phyloP scores from a whole-genome alignment of 2,888 invertebrate species.

The Xiphydria camelus region DNA sequence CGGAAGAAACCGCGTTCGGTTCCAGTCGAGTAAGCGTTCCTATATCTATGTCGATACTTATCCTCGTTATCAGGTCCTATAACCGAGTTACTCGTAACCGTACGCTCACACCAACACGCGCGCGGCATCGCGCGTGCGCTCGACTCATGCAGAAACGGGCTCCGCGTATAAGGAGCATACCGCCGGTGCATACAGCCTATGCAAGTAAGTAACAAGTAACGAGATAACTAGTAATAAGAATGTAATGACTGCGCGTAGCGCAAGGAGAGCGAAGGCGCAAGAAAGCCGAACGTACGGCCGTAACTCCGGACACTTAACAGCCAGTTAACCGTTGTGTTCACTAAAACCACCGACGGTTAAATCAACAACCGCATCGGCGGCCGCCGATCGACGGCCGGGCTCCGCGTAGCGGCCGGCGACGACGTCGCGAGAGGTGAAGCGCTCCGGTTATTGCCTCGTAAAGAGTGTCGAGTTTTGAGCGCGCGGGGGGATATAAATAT shows the following conservation, averaged over 20 bases:
- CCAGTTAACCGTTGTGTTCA: constrained; percentile 33
- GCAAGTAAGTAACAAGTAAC: constrained; percentile 32
- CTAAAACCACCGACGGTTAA: constrained; percentile 41
- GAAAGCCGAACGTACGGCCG: constrained; percentile 26
- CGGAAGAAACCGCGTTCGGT: no score
- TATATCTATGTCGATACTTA: no score
- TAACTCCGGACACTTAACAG: constrained; percentile 40
- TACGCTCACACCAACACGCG: no score
- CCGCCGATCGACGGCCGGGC: constrained; percentile 20
- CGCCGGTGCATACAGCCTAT: no score
- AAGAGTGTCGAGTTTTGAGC: constrained; percentile 18
- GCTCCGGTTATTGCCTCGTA: constrained; percentile 40
- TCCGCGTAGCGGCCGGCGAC: constrained; percentile 8
- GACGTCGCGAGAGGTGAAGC: constrained; percentile 23
- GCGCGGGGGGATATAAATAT: not conserved
- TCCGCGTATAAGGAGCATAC: no score
- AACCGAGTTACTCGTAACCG: no score
- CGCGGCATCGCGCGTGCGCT: no score
- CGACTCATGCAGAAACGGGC: no score
- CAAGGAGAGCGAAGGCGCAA: constrained; percentile 19
- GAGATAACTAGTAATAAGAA: constrained; percentile 47
- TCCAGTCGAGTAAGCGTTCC: no score
- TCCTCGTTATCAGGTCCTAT: no score
- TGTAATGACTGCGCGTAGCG: constrained; percentile 38
- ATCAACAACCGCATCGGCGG: constrained; percentile 37